Conservation (phyloP, 2,888 invertebrate species). For the Leistus spinibarbis region DNA sequence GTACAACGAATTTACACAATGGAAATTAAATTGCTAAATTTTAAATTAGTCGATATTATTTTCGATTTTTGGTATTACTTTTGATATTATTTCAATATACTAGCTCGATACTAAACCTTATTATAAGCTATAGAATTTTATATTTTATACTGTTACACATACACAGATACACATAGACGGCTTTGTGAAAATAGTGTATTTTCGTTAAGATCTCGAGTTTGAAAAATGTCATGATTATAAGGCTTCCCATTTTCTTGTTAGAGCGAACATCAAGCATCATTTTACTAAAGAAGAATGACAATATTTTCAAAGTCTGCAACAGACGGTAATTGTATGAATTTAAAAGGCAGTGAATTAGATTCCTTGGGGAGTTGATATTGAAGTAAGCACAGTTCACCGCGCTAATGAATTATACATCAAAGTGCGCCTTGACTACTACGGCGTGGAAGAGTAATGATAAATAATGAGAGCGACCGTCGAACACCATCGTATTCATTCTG, state of each 20-base stretch:
- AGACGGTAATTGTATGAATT: neutral
- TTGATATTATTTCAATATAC: no score
- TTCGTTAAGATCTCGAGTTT: no score
- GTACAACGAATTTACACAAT: neutral
- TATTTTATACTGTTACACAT: no score
- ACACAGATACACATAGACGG: no score
- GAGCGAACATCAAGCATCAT: neutral
- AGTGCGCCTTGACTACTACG: conserved; percentile 5
- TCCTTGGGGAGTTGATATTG: neutral
- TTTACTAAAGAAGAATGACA: neutral
- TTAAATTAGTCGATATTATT: no score
- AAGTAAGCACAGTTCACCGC: conserved; percentile 12
- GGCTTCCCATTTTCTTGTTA: neutral
- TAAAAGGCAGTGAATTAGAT: neutral
- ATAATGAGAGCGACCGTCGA: neutral
- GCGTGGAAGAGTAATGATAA: neutral
- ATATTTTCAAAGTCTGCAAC: neutral
- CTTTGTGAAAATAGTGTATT: no score
- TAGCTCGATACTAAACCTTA: no score
- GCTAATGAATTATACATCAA: conserved; percentile 36
- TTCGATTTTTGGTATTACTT: no score
- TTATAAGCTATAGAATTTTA: no score
- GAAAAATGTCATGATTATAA: no score
- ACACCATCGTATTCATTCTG: neutral
- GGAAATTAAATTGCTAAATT: neutral